Evolutionary conservation across 2,888 invertebrate species (phyloP).

Genomic region (Phortica okadai): DNA sequence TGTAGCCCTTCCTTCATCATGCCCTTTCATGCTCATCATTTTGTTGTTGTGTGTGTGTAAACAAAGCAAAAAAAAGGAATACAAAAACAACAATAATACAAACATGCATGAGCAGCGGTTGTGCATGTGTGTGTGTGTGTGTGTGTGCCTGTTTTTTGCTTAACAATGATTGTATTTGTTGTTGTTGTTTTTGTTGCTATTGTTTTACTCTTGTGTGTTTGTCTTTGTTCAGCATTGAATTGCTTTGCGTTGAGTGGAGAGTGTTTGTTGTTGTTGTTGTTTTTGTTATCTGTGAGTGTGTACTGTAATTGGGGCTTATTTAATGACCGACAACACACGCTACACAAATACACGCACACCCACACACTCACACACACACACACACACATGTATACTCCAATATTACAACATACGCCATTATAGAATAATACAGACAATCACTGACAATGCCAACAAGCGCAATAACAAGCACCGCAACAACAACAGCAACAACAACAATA

Average conservation of each 20-base stretch:
- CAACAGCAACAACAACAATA: not conserved
- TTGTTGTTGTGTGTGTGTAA: not conserved
- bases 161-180: not conserved
- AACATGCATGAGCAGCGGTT: conserved; percentile 6
- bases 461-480: conserved; percentile 2
- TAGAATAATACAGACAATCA: conserved; percentile 6
- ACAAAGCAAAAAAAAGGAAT: not conserved
- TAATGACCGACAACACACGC: not conserved
- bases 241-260: too few relatives aligned
- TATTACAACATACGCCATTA: not conserved
- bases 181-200: not conserved
- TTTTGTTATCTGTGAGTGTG: not conserved
- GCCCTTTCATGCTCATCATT: not conserved
- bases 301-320: conserved; percentile 12
- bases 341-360: not conserved
- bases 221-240: not conserved
- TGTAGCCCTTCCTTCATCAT: not conserved
- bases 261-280: not conserved
- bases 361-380: too few relatives aligned
- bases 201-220: not conserved
- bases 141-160: conserved; percentile 29
- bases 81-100: not conserved
- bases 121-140: not conserved
- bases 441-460: conserved; percentile 8
- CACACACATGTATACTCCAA: too few relatives aligned